Evolutionary conservation across 2,113 vertebrate species (phyloP), one percentile per base, ranked within the genome.

Genomic region (Emberiza fucata): DNA sequence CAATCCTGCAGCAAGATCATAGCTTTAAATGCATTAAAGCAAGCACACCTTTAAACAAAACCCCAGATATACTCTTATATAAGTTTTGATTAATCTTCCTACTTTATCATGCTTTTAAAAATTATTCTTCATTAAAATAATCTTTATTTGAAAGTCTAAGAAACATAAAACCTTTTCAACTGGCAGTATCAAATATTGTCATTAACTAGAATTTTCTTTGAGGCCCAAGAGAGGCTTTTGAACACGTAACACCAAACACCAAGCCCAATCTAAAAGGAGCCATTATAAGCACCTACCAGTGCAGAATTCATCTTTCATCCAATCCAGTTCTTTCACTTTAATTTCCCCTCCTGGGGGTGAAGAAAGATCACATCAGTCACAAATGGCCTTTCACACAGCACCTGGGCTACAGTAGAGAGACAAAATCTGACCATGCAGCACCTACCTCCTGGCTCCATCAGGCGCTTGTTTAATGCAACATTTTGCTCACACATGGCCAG

Each of bases 401-500:
- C 4, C 27, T 47, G 51, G 51, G 31, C 60, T 64, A 44, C 66
- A 64, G 39, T 1, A 57, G 11, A 57, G 37, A 64, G 37, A 12
- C 42, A 51, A 80, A 53, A 48, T 44, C 33, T 57, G 61, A 48
- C 47, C 56, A 21, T 4, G 14, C 1, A 75, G 45, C 64, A 88
- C 97, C 98, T 78, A 99, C 99, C 98, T 98, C 92, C 85, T 8
- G 80, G 10, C 37, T 98, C 95, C 33, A 96, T 86, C 88, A 98
- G 90, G 88, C 98, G 98, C 76, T 95, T 97, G 91, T 99, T 99
- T 81, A 99, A 96, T 6, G 85, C 47, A 21, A 99, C 50, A 54
- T 99, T 99, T 83, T 94, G 98, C 69, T 98, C 96, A 94, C 99
- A 99, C 99, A 99, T 99, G 92, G 97, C 95, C 51, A 99, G 96